Evolutionary conservation across 2,888 invertebrate genomes (phyloP).

Genomic region (Hymenopus coronatus): DNA sequence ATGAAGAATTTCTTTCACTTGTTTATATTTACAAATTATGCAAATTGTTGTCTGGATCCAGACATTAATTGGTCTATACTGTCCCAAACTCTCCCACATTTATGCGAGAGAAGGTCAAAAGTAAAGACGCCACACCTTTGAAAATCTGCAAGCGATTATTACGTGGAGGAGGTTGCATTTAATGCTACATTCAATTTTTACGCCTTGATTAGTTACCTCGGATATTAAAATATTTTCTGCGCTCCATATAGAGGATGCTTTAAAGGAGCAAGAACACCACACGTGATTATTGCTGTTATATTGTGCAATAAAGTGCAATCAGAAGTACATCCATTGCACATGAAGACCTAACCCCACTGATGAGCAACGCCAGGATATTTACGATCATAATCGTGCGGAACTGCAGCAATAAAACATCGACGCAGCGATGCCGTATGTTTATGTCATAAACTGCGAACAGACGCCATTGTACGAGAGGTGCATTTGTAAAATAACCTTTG

Average conservation of each 20-base stretch:
- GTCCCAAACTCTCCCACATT: too few species aligned
- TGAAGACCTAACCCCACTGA: neutral
- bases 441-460: neutral
- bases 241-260: neutral
- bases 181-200: too few species aligned
- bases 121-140: too few species aligned
- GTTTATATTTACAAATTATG: too few species aligned
- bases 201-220: too few species aligned
- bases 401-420: neutral
- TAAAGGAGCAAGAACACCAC: neutral
- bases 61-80: too few species aligned
- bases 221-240: neutral
- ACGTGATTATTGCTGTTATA: neutral
- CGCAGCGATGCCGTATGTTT: neutral
- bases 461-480: neutral
- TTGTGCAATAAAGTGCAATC: neutral
- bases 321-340: neutral
- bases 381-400: neutral
- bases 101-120: too few species aligned
- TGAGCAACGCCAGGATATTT: neutral
- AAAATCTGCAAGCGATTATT: too few species aligned
- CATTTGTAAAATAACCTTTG: neutral
- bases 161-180: too few species aligned
- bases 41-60: too few species aligned
- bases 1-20: too few species aligned